Conservation (phyloP, 2,113 vertebrate genomes). For the Pseudonaja textilis region DNA sequence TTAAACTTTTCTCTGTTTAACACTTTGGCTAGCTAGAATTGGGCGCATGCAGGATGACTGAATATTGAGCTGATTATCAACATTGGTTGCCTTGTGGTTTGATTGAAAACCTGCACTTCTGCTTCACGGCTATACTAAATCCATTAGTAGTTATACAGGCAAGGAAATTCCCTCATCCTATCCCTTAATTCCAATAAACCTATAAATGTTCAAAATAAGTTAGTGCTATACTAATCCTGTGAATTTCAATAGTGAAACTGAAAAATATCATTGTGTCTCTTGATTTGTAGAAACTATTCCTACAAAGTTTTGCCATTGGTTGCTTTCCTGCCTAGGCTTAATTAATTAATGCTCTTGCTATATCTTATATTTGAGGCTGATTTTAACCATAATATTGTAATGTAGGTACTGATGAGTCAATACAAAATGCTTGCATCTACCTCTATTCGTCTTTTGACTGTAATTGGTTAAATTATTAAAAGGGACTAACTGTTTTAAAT, state of each 20-base stretch:
- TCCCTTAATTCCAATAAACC: constrained; percentile 1
- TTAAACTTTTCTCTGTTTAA: neutral
- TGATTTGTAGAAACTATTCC: neutral
- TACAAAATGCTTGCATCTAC: too few relatives aligned
- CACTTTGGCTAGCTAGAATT: neutral
- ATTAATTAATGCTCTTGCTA: too few relatives aligned
- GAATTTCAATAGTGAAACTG: neutral
- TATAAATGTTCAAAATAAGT: constrained; percentile 32
- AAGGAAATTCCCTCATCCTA: constrained; percentile 51
- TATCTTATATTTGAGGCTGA: too few relatives aligned
- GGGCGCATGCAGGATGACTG: constrained; percentile 28
- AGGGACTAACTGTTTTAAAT: too few relatives aligned
- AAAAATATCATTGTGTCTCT: neutral
- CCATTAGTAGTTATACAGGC: constrained; percentile 38
- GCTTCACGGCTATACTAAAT: constrained; percentile 36
- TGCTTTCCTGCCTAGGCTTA: too few relatives aligned
- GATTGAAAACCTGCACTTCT: constrained; percentile 25
- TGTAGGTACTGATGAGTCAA: too few relatives aligned
- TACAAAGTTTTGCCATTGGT: too few relatives aligned
- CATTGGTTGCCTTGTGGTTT: constrained; percentile 32
- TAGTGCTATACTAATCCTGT: neutral
- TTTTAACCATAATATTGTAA: too few relatives aligned
- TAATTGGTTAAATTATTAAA: too few relatives aligned
- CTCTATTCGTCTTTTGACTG: too few relatives aligned
- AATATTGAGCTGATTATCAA: constrained; percentile 15